phyloP scores from a whole-genome alignment of 1,140 invertebrate species.

The fruit fly (Drosophila melanogaster) region Release_6_plus_ISO1_MT NT_033777.3:16058001-16058500 shows the following conservation, averaged over 20 bases:
- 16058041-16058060: conserved; percentile 81
- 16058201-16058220: conserved; percentile 82
- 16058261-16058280: not conserved
- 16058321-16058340: conserved; percentile 94
- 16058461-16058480: conserved; percentile 81
- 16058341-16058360: conserved; percentile 93
- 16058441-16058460: conserved; percentile 79
- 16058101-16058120: conserved; percentile 74
- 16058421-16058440: conserved; percentile 75
- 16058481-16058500: conserved; percentile 84
- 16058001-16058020: not conserved
- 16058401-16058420: conserved; percentile 83
- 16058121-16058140: conserved; percentile 79
- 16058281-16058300: conserved; percentile 85
- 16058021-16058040: conserved; percentile 71
- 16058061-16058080: conserved; percentile 78
- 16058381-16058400: conserved; percentile 79
- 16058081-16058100: conserved; percentile 75
- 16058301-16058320: conserved; percentile 93
- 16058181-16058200: conserved; percentile 84
- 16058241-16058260: not conserved
- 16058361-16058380: conserved; percentile 93
- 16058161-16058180: conserved; percentile 81
- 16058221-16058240: not conserved
- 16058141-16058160: conserved; percentile 82